Evolutionary conservation across 1,140 invertebrate genomes (phyloP), one percentile per base, ranked within the genome.

Genomic region (Acromyrmex charruanus): DNA sequence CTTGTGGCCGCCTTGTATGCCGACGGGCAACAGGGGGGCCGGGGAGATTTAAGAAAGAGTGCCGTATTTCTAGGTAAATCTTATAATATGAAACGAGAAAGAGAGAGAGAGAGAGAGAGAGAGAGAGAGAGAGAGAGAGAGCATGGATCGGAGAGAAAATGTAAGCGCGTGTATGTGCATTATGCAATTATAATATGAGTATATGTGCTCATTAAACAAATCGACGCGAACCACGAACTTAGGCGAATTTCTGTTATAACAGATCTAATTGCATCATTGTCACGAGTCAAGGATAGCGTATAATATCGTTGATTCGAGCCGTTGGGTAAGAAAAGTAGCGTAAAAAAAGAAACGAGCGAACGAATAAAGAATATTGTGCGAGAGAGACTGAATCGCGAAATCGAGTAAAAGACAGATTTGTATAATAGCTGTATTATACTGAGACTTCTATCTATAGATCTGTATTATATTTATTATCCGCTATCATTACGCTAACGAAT

Each of bases 391-490:
- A 92, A 51, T 80, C 77, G 82, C 85, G 69, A 82, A 51, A 39
- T 77, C 72, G 65, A 91, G 61, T 63, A 87, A 89, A 77, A 91
- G 91, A 93, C 87, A 92, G 91, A 92, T 95, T 94, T 95, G 95
- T 95, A 95, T 93, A 88, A 95, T 95, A 95, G 92, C 91, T 95
- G 95, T 95, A 95, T 88, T 92, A 95, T 95, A 95, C 90, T 91
- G 92, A 94, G 80, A 94, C 93, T 90, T 92, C 88, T 94, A 95
- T 94, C 93, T 93, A 95, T 95, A 95, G 93, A 95, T 94, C 92
- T 95, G 94, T 95, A 95, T 95, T 95, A 95, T 95, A 95, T 95
- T 95, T 95, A 95, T 95, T 95, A 95, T 94, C 93, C 93, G 89
- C 90, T 90, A 94, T 93, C 93, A 94, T 92, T 92, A 94, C 88